Percentiles rank a stretch among this genome's conserved stretches.
These are phyloP conservation scores for Trinorchestia longiramus DNA, from an alignment of 1,140 invertebrate species.

Conservation along the genomic window DNA sequence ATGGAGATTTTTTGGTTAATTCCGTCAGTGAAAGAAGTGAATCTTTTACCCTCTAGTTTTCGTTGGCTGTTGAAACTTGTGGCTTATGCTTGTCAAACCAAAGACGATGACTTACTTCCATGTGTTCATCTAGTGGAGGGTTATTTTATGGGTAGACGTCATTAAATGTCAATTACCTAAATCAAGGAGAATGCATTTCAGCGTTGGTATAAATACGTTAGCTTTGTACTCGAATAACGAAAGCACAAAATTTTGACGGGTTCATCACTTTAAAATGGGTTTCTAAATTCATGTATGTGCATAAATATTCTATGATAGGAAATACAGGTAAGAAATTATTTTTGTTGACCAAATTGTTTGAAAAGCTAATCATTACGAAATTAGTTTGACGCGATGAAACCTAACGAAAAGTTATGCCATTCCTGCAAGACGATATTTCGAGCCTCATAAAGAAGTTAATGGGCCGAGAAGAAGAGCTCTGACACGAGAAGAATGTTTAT, in stretches of 20 bases:
- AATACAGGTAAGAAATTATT: no score
- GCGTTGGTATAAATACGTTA: neutral
- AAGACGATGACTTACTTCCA: neutral
- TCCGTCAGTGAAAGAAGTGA: neutral
- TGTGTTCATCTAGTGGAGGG: neutral
- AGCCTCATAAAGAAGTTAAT: no score
- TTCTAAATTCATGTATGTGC: no score
- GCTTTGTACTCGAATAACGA: neutral
- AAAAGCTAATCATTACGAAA: no score
- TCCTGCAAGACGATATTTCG: no score
- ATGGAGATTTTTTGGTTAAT: neutral
- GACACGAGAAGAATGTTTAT: neutral
- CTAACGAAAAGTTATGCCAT: no score
- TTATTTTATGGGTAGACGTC: neutral
- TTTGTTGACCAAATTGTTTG: no score
- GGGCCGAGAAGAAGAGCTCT: no score
- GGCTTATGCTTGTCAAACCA: neutral
- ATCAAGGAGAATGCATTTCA: neutral
- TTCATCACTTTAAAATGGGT: no score
- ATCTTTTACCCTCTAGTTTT: neutral
- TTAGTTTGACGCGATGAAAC: no score
- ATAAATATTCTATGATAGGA: no score
- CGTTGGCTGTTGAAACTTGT: neutral
- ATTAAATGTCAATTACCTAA: neutral
- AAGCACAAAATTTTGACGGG: no score